Evolutionary conservation across 2,113 vertebrate genomes (phyloP).

Genomic region (Grallaria varia): DNA sequence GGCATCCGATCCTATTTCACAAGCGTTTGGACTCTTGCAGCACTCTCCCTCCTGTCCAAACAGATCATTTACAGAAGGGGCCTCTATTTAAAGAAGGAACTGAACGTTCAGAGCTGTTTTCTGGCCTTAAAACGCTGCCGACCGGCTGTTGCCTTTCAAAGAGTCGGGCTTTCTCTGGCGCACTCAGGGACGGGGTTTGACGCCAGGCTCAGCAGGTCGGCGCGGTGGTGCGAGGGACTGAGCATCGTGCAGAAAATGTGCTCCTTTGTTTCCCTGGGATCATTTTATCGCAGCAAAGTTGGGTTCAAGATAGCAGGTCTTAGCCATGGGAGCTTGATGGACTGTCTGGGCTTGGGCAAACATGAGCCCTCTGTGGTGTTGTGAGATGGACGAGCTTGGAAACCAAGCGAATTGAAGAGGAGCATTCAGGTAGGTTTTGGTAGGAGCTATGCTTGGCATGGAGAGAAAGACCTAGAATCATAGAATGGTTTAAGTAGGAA

Average conservation of each 20-base stretch:
- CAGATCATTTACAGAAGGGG: conserved; percentile 67
- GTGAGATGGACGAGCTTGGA: not conserved
- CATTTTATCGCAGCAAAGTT: not conserved
- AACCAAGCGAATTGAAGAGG: not conserved
- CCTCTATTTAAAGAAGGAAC: conserved; percentile 64
- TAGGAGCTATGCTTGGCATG: fast-evolving
- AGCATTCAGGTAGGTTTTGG: not conserved
- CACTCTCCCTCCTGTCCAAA: conserved; percentile 60
- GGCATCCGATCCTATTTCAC: conserved; percentile 62
- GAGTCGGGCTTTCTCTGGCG: not conserved
- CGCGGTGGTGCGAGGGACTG: fast-evolving
- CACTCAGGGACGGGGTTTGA: not conserved
- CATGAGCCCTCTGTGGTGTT: not conserved
- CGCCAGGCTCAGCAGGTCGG: not conserved
- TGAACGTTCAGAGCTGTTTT: conserved; percentile 57
- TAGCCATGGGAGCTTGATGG: not conserved
- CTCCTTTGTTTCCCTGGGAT: not conserved
- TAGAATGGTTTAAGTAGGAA: not conserved
- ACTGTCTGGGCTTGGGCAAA: not conserved
- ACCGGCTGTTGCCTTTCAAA: conserved; percentile 39
- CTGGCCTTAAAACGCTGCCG: conserved; percentile 27
- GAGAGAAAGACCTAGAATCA: not conserved
- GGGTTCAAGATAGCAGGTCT: not conserved
- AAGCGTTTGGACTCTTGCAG: conserved; percentile 51
- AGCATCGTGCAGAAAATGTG: not conserved